These are phyloP conservation scores for Epizoanthus illoricatus DNA, from an alignment of 92 coral and sea anemone genomes.

Conservation along the genomic window DNA sequence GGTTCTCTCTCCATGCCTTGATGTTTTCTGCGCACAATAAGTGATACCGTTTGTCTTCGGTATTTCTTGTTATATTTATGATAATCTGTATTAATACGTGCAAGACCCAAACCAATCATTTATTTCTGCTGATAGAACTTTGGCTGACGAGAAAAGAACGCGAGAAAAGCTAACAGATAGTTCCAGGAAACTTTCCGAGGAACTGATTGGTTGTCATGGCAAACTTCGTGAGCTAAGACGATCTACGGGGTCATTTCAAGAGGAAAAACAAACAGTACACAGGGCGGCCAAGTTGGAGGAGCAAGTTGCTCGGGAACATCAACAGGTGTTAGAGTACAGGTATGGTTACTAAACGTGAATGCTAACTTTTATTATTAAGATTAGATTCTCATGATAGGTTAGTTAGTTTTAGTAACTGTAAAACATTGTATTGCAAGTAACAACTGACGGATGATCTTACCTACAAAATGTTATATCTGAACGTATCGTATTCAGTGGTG, in stretches of 20 bases:
- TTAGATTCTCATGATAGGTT: too few relatives aligned
- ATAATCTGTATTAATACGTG: background rate
- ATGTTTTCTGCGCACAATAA: too few relatives aligned
- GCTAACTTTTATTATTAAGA: too few relatives aligned
- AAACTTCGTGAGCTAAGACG: background rate
- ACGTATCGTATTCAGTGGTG: too few relatives aligned
- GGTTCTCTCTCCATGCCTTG: too few relatives aligned
- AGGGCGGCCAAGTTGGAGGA: slow-evolving; percentile 1
- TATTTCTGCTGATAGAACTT: background rate
- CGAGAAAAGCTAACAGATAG: slow-evolving; percentile 13
- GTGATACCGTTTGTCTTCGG: too few relatives aligned
- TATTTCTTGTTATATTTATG: background rate
- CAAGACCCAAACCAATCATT: background rate
- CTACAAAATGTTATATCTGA: too few relatives aligned
- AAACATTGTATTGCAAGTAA: too few relatives aligned
- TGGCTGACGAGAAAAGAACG: slow-evolving; percentile 24
- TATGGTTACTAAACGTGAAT: background rate
- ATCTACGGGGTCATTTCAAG: slow-evolving; percentile 6
- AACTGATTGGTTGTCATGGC: background rate
- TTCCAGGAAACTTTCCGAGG: slow-evolving; percentile 26
- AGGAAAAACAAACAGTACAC: background rate
- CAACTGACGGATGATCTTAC: too few relatives aligned
- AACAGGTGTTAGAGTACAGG: slow-evolving; percentile 6
- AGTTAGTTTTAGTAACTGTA: too few relatives aligned
- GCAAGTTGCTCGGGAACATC: background rate